Evolutionary conservation across 2,113 vertebrate genomes (phyloP).

Genomic region (Paramisgurnus dabryanus): DNA sequence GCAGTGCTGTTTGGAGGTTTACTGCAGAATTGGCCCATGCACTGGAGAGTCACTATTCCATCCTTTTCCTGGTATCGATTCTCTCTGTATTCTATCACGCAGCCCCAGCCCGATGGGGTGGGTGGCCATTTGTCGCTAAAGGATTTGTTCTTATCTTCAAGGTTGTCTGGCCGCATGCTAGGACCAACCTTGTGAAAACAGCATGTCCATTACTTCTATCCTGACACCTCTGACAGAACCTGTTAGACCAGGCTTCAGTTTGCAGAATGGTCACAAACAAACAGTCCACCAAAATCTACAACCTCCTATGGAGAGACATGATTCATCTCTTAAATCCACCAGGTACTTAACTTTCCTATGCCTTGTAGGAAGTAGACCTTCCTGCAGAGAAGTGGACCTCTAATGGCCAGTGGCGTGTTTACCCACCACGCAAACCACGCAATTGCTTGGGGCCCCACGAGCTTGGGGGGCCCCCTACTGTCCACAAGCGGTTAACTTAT

Average conservation of each 20-base stretch:
- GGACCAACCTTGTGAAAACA: conserved; percentile 18
- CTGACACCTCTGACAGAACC: conserved; percentile 29
- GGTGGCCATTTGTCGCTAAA: conserved; percentile 1
- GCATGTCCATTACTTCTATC: conserved; percentile 22
- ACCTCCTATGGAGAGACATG: not conserved
- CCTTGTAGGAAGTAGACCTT: too few species aligned
- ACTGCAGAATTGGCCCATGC: conserved; percentile 17
- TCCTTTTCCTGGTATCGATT: conserved; percentile 23
- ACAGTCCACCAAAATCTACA: not conserved
- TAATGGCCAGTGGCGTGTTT: too few species aligned
- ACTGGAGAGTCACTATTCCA: conserved; percentile 38
- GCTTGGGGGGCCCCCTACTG: too few species aligned
- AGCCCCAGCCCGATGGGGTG: conserved; percentile 14
- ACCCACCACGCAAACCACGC: too few species aligned
- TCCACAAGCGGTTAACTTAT: too few species aligned
- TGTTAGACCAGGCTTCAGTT: conserved; percentile 21
- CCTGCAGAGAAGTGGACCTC: too few species aligned
- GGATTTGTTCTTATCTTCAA: conserved; percentile 39
- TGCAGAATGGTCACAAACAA: not conserved
- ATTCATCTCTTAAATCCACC: not conserved
- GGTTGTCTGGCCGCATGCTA: conserved; percentile 22
- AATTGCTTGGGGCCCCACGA: too few species aligned
- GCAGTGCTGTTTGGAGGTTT: conserved; percentile 13
- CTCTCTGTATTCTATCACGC: conserved; percentile 23
- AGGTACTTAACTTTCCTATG: not conserved